Base-by-base conservation (phyloP, 2,888 invertebrate species). In the Graphium colonna region DNA sequence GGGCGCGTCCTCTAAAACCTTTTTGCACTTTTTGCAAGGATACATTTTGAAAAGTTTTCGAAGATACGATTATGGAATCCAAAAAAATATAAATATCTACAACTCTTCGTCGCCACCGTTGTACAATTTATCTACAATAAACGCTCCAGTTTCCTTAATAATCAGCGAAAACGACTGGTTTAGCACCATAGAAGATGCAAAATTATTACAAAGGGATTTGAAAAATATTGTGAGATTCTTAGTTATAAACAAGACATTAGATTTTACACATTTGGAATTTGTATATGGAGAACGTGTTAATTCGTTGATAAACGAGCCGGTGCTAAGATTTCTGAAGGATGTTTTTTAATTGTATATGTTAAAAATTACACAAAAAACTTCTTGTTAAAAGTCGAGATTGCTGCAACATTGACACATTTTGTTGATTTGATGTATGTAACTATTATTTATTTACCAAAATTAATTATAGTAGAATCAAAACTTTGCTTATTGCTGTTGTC, bases 261-360 rank as follows among this genome's bases (percentile, higher is more conserved):
- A 80, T 57, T 86, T 84, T 56, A 78, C 79, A 13, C 87, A 87
- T 62, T 69, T 86, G 21, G 87, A 88, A 60, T 88, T 83, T 60
- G 61, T 80, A 12, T 88, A 82, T 55, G 87, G 87, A 10, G 61
- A 73, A 52, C 65, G 83, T 45, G 74, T 75, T 1, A 79, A 81
- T 56, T 60, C 45, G 18, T 56, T 84, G 9, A 59, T 87, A 16
- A 87, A 85, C 60, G 59, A 76, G 45, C 77, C 76, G 46, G 65
- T 81, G 5, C 62, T 71, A 48, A 61, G 61, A 54, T 75, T 82
- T 52, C 62, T 82, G 45, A 39, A 56, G n/a, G 52, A 21, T 43
- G 26, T 31, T 10, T 18, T 3, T 10, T 40, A 46, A 1, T n/a
- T 7, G 38, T 7, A 31, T 21, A 33, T 15, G 1, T 13, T 26